A percentile compares a stretch with the other conserved stretches of the same genome.
Evolutionary conservation across 2,113 vertebrate genomes (phyloP).

Genomic region (Sturnus vulgaris): DNA sequence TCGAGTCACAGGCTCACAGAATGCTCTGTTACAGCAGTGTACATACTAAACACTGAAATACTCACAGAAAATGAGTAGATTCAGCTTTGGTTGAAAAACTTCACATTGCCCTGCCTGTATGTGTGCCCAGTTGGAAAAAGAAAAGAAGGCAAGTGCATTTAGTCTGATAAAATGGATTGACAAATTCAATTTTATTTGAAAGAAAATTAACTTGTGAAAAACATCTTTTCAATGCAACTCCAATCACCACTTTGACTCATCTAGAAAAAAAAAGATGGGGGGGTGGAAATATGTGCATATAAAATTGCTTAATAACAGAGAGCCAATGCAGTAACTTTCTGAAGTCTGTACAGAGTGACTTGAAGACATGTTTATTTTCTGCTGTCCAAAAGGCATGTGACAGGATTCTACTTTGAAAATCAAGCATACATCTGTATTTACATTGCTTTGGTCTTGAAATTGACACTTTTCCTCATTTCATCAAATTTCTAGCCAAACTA

Average conservation of each 20-base stretch:
- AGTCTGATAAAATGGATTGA: background rate
- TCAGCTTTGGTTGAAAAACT: background rate
- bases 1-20: background rate
- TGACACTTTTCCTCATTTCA: background rate
- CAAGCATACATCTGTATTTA: background rate
- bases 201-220: background rate
- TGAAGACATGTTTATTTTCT: background rate
- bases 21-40: background rate
- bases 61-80: background rate
- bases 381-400: background rate
- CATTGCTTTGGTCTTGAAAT: background rate
- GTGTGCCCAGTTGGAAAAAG: background rate
- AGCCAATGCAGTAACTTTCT: background rate
- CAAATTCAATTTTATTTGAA: background rate
- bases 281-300: fast-evolving
- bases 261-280: background rate
- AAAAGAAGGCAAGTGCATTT: background rate
- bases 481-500: background rate
- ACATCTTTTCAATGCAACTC: background rate
- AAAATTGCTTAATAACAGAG: background rate
- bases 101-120: background rate
- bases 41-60: background rate
- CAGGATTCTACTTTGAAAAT: background rate
- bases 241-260: background rate
- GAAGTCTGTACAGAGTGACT: background rate